A percentile compares a stretch with the other conserved stretches of the same genome.
Conservation (phyloP, 2,113 vertebrate species). For the Periophthalmodon schlosseri region DNA sequence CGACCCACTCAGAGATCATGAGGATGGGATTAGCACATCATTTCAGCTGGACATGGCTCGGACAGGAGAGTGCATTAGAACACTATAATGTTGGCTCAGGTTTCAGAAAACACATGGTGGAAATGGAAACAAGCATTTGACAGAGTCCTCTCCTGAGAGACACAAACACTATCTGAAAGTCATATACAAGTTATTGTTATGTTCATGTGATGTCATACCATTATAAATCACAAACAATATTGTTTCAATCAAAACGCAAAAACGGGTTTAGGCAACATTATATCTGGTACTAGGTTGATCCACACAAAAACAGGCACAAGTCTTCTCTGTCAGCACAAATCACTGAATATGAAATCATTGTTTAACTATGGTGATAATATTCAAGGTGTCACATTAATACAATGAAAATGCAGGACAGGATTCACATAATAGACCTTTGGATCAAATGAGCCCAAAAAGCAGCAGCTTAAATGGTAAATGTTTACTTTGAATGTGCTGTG, state of each 20-base stretch:
- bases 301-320: constrained; percentile 1
- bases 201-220: background rate
- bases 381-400: background rate
- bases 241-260: background rate
- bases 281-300: background rate
- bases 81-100: constrained; percentile 31
- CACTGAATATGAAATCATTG: background rate
- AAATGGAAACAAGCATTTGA: constrained; percentile 15
- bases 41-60: constrained; percentile 31
- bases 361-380: background rate
- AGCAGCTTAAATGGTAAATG: background rate
- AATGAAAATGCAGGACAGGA: background rate
- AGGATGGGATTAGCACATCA: constrained; percentile 29
- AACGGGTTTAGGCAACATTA: background rate
- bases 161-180: background rate
- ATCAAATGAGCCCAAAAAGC: background rate
- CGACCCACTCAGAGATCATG: constrained; percentile 16
- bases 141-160: background rate
- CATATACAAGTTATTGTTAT: background rate
- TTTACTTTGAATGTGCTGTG: background rate
- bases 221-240: background rate
- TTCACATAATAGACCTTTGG: background rate
- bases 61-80: constrained; percentile 35
- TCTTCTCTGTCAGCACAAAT: background rate
- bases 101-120: constrained; percentile 23